phyloP scores from a whole-genome alignment of 2,113 vertebrate genomes.

The Serilophus lunatus region DNA sequence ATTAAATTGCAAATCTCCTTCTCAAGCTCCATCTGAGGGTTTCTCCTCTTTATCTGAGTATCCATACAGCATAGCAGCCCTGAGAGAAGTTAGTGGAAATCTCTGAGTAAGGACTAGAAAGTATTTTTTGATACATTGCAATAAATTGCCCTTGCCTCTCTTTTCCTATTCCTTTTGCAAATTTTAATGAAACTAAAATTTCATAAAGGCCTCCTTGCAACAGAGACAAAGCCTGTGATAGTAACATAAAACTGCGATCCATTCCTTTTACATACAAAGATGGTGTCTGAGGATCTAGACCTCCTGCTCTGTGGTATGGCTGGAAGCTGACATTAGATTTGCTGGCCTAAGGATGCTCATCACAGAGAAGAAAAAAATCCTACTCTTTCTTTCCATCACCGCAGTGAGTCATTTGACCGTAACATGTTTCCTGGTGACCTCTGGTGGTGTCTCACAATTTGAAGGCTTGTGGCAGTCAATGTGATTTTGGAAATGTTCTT shows the following conservation, averaged over 20 bases:
- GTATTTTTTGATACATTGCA: not conserved
- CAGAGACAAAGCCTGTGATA: not conserved
- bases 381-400: not conserved
- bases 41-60: not conserved
- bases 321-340: not conserved
- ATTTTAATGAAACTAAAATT: not conserved
- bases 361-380: not conserved
- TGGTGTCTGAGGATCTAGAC: not conserved
- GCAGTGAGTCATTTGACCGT: not conserved
- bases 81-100: not conserved
- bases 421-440: not conserved
- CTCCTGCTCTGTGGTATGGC: not conserved
- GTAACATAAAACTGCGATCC: not conserved
- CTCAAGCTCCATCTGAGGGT: not conserved
- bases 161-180: not conserved
- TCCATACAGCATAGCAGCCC: not conserved
- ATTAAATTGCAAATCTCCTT: not conserved
- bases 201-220: not conserved
- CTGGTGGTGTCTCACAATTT: not conserved
- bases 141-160: not conserved
- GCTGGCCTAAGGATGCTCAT: not conserved
- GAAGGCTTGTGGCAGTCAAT: not conserved
- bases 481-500: not conserved
- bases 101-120: not conserved
- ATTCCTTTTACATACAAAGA: not conserved